phyloP scores from a whole-genome alignment of 2,113 vertebrate genomes.

The Speoplatyrhinus poulsoni region DNA sequence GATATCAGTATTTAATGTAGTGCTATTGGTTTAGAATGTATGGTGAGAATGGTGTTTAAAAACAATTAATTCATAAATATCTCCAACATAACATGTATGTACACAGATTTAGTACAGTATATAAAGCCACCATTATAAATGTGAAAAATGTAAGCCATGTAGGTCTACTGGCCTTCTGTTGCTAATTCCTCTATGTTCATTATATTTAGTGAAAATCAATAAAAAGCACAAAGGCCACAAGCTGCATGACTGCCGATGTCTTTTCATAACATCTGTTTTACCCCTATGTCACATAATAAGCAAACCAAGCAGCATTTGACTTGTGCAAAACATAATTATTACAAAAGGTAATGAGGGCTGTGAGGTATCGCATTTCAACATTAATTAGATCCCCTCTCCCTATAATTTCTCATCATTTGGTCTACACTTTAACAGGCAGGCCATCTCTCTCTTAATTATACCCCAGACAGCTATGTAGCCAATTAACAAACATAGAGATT shows the following conservation, averaged over 20 bases:
- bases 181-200: not conserved
- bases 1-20: no score
- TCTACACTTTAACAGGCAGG: conserved; percentile 32
- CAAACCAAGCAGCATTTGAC: conserved; percentile 40
- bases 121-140: no score
- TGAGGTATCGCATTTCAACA: conserved; percentile 61
- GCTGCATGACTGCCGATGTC: conserved; percentile 35
- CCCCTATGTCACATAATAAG: conserved; percentile 24
- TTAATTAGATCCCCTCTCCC: conserved; percentile 49
- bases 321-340: conserved; percentile 50
- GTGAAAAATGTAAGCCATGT: no score
- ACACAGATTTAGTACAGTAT: no score
- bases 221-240: conserved; percentile 20
- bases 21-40: no score
- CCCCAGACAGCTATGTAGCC: conserved; percentile 10
- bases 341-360: conserved; percentile 54
- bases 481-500: conserved; percentile 21
- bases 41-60: no score
- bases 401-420: conserved; percentile 22
- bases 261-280: conserved; percentile 53
- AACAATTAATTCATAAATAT: no score
- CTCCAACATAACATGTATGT: no score
- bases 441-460: conserved; percentile 27
- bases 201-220: not conserved
- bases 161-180: no score